A percentile compares a stretch with the other conserved stretches of the same genome.
These are phyloP conservation scores for Drosophila malerkotliana DNA, from an alignment of 1,140 invertebrate species.

Conservation along the genomic window DNA sequence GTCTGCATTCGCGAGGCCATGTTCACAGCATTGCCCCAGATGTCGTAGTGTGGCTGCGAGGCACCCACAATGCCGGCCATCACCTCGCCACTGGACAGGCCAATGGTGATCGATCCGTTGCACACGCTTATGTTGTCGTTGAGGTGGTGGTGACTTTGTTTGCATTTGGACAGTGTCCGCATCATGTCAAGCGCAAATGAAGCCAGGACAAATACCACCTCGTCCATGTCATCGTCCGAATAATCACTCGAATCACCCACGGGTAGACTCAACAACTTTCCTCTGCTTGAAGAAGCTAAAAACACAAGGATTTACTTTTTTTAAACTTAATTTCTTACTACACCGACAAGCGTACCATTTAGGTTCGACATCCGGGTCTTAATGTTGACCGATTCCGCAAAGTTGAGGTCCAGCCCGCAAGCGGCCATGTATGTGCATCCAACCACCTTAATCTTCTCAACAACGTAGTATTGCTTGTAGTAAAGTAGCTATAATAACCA, in stretches of 20 bases:
- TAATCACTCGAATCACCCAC: neutral
- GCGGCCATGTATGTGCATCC: conserved; percentile 97
- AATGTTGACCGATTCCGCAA: conserved; percentile 13
- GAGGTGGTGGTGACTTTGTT: neutral
- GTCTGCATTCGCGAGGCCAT: conserved; percentile 97
- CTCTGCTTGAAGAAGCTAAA: neutral
- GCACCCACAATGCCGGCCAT: conserved; percentile 96
- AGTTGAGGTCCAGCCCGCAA: conserved; percentile 89
- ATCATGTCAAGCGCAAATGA: conserved; percentile 60
- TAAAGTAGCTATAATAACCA: conserved; percentile 11
- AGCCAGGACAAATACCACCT: conserved; percentile 56
- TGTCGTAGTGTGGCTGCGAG: conserved; percentile 92
- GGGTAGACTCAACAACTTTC: neutral
- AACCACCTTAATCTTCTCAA: conserved; percentile 96
- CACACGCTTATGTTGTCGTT: neutral
- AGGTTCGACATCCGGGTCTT: neutral
- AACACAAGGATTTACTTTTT: neutral
- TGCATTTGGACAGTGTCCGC: conserved; percentile 35
- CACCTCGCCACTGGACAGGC: conserved; percentile 92
- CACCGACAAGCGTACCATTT: neutral
- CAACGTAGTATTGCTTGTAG: conserved; percentile 48
- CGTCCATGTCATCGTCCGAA: conserved; percentile 11
- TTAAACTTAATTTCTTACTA: neutral
- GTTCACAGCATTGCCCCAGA: conserved; percentile 97
- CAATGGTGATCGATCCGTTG: conserved; percentile 68